phyloP scores from a whole-genome alignment of 2,888 invertebrate species.

The Galeopsomyia nigrocyanea region DNA sequence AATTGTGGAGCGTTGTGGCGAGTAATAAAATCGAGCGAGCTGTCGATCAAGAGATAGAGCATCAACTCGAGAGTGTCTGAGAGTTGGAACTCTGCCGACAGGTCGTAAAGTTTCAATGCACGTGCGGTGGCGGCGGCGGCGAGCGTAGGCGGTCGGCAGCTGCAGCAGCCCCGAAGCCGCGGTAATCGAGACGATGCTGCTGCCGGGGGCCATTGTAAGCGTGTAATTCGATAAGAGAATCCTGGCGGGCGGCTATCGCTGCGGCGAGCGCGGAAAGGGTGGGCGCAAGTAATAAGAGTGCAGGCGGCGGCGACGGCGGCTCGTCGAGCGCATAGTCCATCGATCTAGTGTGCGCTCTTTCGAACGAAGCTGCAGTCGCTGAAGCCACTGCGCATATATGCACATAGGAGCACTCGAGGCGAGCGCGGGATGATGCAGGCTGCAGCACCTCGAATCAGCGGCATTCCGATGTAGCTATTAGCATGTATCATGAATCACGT shows the following conservation, averaged over 20 bases:
- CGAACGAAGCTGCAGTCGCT: not conserved
- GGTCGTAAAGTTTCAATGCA: slow-evolving; percentile 6
- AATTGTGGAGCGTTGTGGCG: too few species aligned
- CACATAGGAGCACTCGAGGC: not conserved
- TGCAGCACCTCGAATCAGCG: slow-evolving; percentile 54
- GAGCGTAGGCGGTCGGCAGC: too few species aligned
- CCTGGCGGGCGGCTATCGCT: not conserved
- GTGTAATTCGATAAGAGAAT: slow-evolving; percentile 31
- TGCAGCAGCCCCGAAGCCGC: not conserved
- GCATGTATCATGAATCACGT: slow-evolving; percentile 47
- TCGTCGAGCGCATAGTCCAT: slow-evolving; percentile 10
- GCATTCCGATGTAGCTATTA: slow-evolving; percentile 63
- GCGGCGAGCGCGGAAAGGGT: not conserved
- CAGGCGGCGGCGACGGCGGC: too few species aligned
- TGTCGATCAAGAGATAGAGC: too few species aligned
- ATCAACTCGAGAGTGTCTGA: too few species aligned
- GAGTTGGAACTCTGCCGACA: too few species aligned
- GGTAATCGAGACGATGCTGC: slow-evolving; percentile 29
- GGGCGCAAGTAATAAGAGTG: slow-evolving; percentile 21
- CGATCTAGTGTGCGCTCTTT: not conserved
- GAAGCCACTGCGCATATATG: not conserved
- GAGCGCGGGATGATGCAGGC: slow-evolving; percentile 44
- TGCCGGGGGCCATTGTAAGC: slow-evolving; percentile 4
- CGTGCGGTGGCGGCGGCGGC: not conserved
- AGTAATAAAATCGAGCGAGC: too few species aligned